Conservation (phyloP, 1,140 invertebrate genomes). For the Phenacoccus solenopsis region DNA sequence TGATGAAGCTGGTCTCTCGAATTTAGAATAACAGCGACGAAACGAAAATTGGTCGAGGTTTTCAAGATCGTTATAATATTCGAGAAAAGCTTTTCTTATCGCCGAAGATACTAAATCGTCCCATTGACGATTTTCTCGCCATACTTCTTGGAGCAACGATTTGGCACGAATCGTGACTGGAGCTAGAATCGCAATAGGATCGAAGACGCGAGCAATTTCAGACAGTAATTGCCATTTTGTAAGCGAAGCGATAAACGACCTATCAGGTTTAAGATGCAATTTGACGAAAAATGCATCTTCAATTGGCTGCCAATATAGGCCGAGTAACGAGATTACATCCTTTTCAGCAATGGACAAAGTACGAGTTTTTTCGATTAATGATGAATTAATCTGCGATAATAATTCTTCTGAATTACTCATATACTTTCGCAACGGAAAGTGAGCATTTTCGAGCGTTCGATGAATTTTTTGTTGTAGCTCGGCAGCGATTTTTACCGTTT, state of each 20-base stretch:
- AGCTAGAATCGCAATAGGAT: neutral
- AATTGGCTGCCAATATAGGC: neutral
- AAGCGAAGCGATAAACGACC: neutral
- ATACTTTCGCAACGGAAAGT: slow-evolving; percentile 24
- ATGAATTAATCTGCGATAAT: neutral
- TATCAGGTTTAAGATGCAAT: neutral
- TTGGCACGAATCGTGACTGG: neutral
- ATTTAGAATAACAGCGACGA: too few relatives aligned
- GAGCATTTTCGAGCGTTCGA: neutral
- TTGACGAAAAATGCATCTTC: neutral
- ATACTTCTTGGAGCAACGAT: neutral
- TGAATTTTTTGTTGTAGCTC: neutral
- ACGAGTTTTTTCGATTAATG: neutral
- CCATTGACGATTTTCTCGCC: neutral
- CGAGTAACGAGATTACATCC: neutral
- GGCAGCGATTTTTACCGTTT: neutral
- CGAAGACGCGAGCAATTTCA: neutral
- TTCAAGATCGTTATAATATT: too few relatives aligned
- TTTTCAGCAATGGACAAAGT: neutral
- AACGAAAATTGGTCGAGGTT: too few relatives aligned
- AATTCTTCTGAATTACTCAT: slow-evolving; percentile 1
- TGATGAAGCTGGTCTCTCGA: too few relatives aligned
- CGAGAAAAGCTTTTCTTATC: too few relatives aligned
- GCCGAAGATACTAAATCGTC: neutral
- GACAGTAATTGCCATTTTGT: neutral